Base-by-base conservation (phyloP, 2,113 vertebrate genomes). In the Prinia subflava region DNA sequence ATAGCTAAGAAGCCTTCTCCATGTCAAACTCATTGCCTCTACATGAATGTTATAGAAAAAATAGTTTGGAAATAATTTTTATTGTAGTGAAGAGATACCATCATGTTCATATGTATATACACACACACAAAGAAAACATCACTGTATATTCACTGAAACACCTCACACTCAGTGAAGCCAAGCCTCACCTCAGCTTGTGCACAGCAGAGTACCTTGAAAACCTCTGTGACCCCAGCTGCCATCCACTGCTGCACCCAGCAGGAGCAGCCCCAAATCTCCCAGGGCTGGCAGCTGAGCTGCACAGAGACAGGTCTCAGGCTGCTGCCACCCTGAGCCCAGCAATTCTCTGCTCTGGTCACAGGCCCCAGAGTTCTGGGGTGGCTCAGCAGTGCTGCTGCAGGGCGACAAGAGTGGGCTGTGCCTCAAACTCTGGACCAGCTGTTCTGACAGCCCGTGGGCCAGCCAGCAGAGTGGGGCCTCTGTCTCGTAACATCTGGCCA, bases 11-110 rank as follows among this genome's bases (percentile, higher is more conserved):
- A n/a, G 13, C 17, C 24, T n/a, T 47, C 22, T 83, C 44, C 19
- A 4, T 27, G 20, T 37, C 60, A 44, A 74, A 44, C 47, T 76
- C 22, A 6, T 28, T 47, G 47, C 49, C 11, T 71, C 37, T 33
- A 79, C 31, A 82, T 79, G 12, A 64, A 93, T 50, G 69, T 78
- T 68, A 70, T 42, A 64, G 75, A 63, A 70, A 87, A 64, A 69
- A 47, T 31, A 53, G 53, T 94, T 96, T 75, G 81, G 76, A 95
- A 94, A 90, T 46, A 21, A 6, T 75, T 46, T 97, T 97, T 97
- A 97, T 97, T 97, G 92, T 53, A 67, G 53, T 96, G 94, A 96
- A 97, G 96, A 90, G 89, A 84, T 50, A 73, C 31, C 70, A 59
- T 93, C 71, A 89, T 73, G 33, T 70, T 67, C 37, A 71, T 63